These are phyloP conservation scores for Galerucella nymphaeae DNA, from an alignment of 2,888 invertebrate species.

Conservation along the genomic window DNA sequence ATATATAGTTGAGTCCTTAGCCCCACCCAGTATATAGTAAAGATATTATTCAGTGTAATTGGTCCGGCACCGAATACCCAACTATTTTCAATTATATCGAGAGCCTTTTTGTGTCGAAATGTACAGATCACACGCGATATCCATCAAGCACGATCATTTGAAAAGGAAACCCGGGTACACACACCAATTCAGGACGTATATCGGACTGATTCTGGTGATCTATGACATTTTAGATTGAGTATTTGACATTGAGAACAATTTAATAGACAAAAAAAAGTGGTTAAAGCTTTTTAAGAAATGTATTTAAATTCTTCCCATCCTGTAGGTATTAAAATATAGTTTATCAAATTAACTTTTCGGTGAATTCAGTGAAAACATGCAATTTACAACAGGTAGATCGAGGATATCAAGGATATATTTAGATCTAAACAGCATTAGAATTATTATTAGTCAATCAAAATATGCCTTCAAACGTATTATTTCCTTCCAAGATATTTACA, in stretches of 20 bases:
- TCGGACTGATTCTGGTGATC: conserved; percentile 19
- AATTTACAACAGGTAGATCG: conserved; percentile 18
- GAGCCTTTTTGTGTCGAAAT: conserved; percentile 43
- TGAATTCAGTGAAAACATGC: neutral
- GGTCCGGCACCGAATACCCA: neutral
- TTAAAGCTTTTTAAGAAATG: no score
- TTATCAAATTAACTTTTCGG: neutral
- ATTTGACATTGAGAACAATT: neutral
- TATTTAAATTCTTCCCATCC: no score
- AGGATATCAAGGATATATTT: conserved; percentile 10
- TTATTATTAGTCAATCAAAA: conserved; percentile 44
- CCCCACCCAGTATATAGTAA: no score
- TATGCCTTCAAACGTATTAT: conserved; percentile 40
- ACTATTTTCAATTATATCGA: conserved; percentile 44
- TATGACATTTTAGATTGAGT: conserved; percentile 23
- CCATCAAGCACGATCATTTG: conserved; percentile 31
- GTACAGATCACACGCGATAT: conserved; percentile 40
- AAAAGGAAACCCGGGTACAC: conserved; percentile 14
- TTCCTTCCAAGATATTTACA: conserved; percentile 39
- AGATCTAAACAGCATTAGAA: conserved; percentile 16
- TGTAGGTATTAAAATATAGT: neutral
- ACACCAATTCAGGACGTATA: conserved; percentile 19
- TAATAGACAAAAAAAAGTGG: no score
- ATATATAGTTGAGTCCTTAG: no score
- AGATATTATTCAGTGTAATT: conserved; percentile 11